Evolutionary conservation across 2,797 vertebrate genomes (phyloP).

Genomic region (Brotula barbata): DNA sequence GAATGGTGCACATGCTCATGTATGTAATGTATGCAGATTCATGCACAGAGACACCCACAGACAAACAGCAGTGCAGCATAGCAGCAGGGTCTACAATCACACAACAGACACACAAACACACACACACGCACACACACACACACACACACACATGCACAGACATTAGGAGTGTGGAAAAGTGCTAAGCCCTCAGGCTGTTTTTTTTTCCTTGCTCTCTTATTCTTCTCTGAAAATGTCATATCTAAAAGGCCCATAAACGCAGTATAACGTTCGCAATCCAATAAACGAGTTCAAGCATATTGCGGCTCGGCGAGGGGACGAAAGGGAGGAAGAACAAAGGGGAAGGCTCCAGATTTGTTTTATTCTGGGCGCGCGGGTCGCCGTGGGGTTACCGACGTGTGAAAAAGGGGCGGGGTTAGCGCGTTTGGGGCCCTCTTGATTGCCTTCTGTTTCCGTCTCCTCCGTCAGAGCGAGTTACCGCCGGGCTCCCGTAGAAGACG

Average conservation of each 20-base stretch:
- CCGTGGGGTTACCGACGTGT: constrained; percentile 47
- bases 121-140: neutral
- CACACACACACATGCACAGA: neutral
- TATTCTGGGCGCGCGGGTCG: constrained; percentile 49
- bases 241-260: constrained; percentile 35
- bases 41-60: neutral
- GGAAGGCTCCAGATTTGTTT: constrained; percentile 53
- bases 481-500: too few relatives aligned
- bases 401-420: too few relatives aligned
- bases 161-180: too few relatives aligned
- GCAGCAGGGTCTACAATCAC: neutral
- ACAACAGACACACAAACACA: neutral
- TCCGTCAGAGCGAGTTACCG: too few relatives aligned
- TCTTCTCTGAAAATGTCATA: constrained; percentile 41
- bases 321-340: constrained; percentile 40
- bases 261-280: constrained; percentile 44
- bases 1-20: neutral
- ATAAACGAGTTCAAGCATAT: constrained; percentile 56
- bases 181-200: neutral
- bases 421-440: too few relatives aligned
- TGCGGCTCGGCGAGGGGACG: constrained; percentile 11
- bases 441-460: too few relatives aligned
- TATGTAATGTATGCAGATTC: neutral
- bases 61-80: constrained; percentile 6
- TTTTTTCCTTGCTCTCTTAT: constrained; percentile 1